Percentiles rank a stretch among this genome's conserved stretches.
These are phyloP conservation scores for Gavia stellata DNA, from an alignment of 2,113 vertebrate species.

Conservation along the genomic window DNA sequence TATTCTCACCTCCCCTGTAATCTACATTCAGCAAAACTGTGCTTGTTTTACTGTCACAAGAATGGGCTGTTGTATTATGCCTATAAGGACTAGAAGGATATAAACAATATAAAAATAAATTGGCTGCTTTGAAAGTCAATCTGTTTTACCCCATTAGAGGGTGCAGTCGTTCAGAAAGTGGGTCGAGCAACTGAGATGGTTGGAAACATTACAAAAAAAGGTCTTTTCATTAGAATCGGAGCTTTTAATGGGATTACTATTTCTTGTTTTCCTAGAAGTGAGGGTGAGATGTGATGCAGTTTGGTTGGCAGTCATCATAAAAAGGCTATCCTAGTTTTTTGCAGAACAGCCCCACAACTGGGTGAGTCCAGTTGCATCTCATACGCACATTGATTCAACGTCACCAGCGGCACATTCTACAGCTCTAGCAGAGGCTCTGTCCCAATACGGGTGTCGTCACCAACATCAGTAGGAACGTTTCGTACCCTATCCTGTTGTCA, in stretches of 20 bases:
- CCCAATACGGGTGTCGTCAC: too few relatives aligned
- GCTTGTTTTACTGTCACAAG: background rate
- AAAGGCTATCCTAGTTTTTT: background rate
- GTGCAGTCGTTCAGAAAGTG: slow-evolving; percentile 46
- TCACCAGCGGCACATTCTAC: background rate
- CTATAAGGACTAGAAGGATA: background rate
- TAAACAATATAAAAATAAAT: background rate
- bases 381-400: accelerated
- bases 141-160: slow-evolving; percentile 47
- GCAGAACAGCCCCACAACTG: background rate
- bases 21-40: background rate
- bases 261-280: background rate
- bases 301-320: background rate
- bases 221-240: background rate
- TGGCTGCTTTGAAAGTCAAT: slow-evolving; percentile 2
- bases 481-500: background rate
- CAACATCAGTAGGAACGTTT: background rate
- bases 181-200: background rate
- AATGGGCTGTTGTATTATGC: background rate
- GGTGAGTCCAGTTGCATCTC: background rate
- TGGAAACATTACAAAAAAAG: background rate
- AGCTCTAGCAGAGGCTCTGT: background rate
- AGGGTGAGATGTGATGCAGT: background rate
- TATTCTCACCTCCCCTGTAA: background rate
- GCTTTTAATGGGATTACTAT: background rate